Percentiles rank a stretch among this genome's conserved stretches.
phyloP scores from a whole-genome alignment of 2,888 invertebrate species.

The Pristionchus exspectatus region DNA sequence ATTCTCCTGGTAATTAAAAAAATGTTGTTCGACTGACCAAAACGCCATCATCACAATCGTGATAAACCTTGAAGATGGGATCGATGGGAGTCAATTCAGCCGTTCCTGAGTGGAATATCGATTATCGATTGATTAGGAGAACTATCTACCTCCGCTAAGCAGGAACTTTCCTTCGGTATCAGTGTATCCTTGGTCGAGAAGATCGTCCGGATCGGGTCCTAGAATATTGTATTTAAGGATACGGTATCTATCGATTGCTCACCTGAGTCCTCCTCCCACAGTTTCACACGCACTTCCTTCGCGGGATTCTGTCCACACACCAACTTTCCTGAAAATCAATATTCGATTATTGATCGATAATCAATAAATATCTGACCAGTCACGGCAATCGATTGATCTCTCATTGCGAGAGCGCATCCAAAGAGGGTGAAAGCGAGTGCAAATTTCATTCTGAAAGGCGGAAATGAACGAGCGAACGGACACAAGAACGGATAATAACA shows the following conservation, averaged over 20 bases:
- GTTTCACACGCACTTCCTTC: constrained; percentile 66
- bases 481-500: neutral
- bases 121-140: constrained; percentile 27
- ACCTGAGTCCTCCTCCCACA: constrained; percentile 73
- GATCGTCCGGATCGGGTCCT: constrained; percentile 70
- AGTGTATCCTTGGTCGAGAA: constrained; percentile 70
- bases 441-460: constrained; percentile 52
- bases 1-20: no score
- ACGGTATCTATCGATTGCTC: neutral
- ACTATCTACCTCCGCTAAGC: constrained; percentile 54
- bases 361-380: constrained; percentile 48
- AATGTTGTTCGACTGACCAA: constrained; percentile 58
- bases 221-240: neutral
- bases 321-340: constrained; percentile 60
- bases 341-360: constrained; percentile 10
- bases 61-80: constrained; percentile 70
- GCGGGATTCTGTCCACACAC: constrained; percentile 67
- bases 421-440: constrained; percentile 57
- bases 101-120: constrained; percentile 55
- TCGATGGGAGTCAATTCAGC: constrained; percentile 71
- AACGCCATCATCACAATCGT: constrained; percentile 69
- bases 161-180: constrained; percentile 65
- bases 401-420: constrained; percentile 61
- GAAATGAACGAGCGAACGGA: neutral
- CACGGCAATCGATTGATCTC: constrained; percentile 70